Base-by-base conservation (phyloP, 2,113 vertebrate genomes). In the Coptodon bakossiorum region DNA sequence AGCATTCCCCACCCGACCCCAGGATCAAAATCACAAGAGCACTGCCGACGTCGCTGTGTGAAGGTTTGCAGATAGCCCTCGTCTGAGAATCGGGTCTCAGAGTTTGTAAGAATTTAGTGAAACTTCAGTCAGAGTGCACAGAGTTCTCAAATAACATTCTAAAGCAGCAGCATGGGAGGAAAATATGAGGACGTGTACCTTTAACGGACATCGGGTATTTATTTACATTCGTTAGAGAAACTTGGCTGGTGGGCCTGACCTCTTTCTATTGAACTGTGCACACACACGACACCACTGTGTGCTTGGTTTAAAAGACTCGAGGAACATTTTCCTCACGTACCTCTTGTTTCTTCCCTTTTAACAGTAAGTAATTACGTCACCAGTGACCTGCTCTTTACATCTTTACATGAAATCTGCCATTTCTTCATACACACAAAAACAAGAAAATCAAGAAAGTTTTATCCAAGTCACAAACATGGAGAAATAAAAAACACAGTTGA, bases 51-150 rank as follows among this genome's bases (percentile, higher is more conserved):
- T 24, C 31, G 22, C 27, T 12, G 9, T 14, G 50, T 34, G 7
- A 85, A 50, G 38, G 56, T 4, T 1, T 40, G 11, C 17, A 29
- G 57, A 53, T 83, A 90, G 87, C 90, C 84, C 84, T 90, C 87
- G 38, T 92, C 86, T 90, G 86, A 94, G 61, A 91, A 84, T 83
- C 27, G 13, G 16, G 84, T 80, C 84, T 61, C 81, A 89, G 89
- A 40, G 81, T 80, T 88, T 82, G 7, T 56, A 22, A 80, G 56
- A 91, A 45, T 76, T 50, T 40, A 13, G 36, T 71, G 52, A 84
- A 13, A 73, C 31, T 76, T 68, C 2, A 11, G n/a, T 76, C 43
- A 57, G 7, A 31, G 56, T 4, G 14, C n/a, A 19, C 27, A 66
- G 10, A 71, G 3, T 50, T 84, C 6, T 63, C 19, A 66, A 7